Percentiles rank a stretch among this genome's conserved stretches.
phyloP scores from a whole-genome alignment of 2,113 vertebrate genomes.

The Nothoprocta pentlandii region DNA sequence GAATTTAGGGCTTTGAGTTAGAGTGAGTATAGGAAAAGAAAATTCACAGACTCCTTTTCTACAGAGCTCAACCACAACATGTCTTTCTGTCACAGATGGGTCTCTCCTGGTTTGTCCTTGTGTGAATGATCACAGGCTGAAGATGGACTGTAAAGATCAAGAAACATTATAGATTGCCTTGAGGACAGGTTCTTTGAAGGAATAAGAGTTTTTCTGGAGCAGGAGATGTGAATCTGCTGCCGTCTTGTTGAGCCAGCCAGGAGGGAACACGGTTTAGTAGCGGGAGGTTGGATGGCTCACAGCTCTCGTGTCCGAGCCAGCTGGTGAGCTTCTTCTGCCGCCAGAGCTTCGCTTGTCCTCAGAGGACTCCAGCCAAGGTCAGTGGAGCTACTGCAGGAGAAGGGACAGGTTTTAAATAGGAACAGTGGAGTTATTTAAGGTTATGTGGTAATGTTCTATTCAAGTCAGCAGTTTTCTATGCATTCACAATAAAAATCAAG shows the following conservation, averaged over 20 bases:
- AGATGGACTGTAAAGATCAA: not conserved
- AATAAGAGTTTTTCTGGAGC: conserved; percentile 25
- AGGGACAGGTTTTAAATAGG: not conserved
- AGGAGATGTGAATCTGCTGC: conserved; percentile 5
- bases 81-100: not conserved
- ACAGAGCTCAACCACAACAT: not conserved
- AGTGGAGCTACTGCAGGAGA: not conserved
- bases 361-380: conserved; percentile 36
- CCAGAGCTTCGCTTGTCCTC: not conserved
- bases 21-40: not conserved
- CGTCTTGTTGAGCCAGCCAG: not conserved
- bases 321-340: not conserved
- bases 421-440: conserved; percentile 6
- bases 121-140: conserved; percentile 3
- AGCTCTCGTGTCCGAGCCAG: conserved; percentile 32
- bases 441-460: not conserved
- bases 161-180: not conserved
- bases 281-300: not conserved
- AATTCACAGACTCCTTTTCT: not conserved
- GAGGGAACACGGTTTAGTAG: not conserved
- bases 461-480: not conserved
- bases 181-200: conserved; percentile 35
- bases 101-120: not conserved
- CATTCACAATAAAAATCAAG: not conserved
- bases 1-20: not conserved